These are phyloP conservation scores for Serrognathus titanus DNA, from an alignment of 2,888 invertebrate genomes.

Conservation along the genomic window DNA sequence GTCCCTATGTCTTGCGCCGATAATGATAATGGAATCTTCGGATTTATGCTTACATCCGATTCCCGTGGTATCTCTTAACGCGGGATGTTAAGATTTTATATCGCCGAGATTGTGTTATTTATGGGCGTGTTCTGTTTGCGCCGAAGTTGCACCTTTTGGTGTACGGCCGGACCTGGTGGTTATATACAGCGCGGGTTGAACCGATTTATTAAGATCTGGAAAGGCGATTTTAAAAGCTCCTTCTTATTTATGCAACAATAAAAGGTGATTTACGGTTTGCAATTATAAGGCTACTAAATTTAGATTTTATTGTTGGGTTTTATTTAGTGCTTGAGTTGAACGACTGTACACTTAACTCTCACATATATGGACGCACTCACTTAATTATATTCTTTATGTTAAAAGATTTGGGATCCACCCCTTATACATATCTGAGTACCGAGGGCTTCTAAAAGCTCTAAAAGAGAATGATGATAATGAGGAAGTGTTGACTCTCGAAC, in stretches of 20 bases:
- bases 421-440: too few species aligned
- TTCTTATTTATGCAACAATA: constrained; percentile 30
- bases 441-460: too few species aligned
- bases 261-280: constrained; percentile 25
- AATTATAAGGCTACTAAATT: constrained; percentile 25
- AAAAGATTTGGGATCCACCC: too few species aligned
- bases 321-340: not conserved
- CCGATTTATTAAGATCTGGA: not conserved
- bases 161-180: too few species aligned
- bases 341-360: too few species aligned
- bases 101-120: not conserved
- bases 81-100: not conserved
- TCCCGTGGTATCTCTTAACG: not conserved
- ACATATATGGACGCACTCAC: too few species aligned
- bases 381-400: too few species aligned
- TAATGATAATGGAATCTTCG: constrained; percentile 12
- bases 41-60: constrained; percentile 1
- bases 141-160: not conserved
- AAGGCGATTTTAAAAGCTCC: constrained; percentile 2
- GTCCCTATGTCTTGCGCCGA: constrained; percentile 7
- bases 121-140: not conserved
- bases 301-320: constrained; percentile 28
- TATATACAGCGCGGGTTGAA: not conserved
- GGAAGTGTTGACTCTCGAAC: too few species aligned
- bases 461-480: too few species aligned